phyloP scores from a whole-genome alignment of 2,888 invertebrate species.

The Xanthorhoe spadicearia region DNA sequence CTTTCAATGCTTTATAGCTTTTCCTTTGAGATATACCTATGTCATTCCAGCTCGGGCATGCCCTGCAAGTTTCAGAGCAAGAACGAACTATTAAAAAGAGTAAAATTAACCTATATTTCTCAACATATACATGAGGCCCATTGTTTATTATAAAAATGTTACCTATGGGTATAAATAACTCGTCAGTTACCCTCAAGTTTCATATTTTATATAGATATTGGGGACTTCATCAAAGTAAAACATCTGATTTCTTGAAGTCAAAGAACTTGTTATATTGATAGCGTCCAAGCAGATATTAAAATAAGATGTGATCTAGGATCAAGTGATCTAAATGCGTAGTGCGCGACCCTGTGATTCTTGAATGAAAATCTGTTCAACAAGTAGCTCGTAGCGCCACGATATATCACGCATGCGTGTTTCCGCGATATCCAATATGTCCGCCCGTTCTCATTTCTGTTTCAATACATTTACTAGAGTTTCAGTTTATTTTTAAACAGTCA shows the following conservation, averaged over 20 bases:
- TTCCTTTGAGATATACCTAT: no score
- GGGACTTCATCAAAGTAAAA: not conserved
- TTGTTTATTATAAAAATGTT: no score
- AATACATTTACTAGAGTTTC: constrained; percentile 6
- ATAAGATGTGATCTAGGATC: constrained; percentile 23
- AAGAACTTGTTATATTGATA: constrained; percentile 9
- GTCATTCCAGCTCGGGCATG: no score
- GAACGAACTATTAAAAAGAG: not conserved
- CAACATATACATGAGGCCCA: no score
- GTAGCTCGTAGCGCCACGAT: constrained; percentile 61
- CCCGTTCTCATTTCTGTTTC: constrained; percentile 17
- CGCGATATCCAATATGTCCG: constrained; percentile 55
- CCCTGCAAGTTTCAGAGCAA: not conserved
- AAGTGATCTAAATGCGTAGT: constrained; percentile 61
- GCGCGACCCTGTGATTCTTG: constrained; percentile 71
- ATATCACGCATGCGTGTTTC: constrained; percentile 61
- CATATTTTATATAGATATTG: no score
- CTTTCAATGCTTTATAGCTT: no score
- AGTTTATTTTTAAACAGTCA: constrained; percentile 14
- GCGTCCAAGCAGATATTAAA: constrained; percentile 15
- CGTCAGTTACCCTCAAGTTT: no score
- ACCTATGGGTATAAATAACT: no score
- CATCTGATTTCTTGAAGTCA: not conserved
- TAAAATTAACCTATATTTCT: no score
- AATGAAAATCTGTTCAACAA: constrained; percentile 81